These are phyloP conservation scores for Thunnus maccoyii DNA, from an alignment of 2,113 vertebrate genomes.

Conservation along the genomic window DNA sequence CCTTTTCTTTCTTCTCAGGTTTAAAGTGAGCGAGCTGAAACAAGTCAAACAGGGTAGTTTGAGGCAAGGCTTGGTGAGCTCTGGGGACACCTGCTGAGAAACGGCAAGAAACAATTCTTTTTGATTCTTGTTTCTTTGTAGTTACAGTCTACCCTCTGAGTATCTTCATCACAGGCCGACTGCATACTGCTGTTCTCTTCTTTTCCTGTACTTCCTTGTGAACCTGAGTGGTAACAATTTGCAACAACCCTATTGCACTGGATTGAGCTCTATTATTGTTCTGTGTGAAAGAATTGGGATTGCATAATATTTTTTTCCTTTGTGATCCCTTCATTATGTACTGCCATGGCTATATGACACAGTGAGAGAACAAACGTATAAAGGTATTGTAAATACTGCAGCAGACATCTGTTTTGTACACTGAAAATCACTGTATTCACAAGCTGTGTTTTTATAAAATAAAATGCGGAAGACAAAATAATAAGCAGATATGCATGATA, in stretches of 20 bases:
- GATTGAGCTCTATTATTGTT: slow-evolving; percentile 27
- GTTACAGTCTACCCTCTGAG: slow-evolving; percentile 42
- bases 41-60: slow-evolving; percentile 61
- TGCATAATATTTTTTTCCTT: slow-evolving; percentile 10
- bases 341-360: not conserved
- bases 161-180: slow-evolving; percentile 53
- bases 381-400: not conserved
- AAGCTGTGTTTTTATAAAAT: not conserved
- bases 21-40: slow-evolving; percentile 48
- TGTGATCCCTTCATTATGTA: not conserved
- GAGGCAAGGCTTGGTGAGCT: slow-evolving; percentile 56
- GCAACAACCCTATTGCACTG: slow-evolving; percentile 1
- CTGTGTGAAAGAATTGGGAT: slow-evolving; percentile 12
- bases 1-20: slow-evolving; percentile 53
- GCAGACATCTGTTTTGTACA: not conserved
- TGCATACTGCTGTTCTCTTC: slow-evolving; percentile 31
- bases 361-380: not conserved
- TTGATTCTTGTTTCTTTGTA: slow-evolving; percentile 62
- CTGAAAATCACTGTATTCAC: not conserved
- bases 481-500: too few relatives aligned
- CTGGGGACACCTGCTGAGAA: slow-evolving; percentile 69
- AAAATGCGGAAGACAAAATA: not conserved
- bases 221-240: slow-evolving; percentile 32
- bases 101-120: slow-evolving; percentile 50
- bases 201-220: not conserved